phyloP scores from a whole-genome alignment of 2,888 invertebrate species.

The Gymnoscelis rufifasciata region DNA sequence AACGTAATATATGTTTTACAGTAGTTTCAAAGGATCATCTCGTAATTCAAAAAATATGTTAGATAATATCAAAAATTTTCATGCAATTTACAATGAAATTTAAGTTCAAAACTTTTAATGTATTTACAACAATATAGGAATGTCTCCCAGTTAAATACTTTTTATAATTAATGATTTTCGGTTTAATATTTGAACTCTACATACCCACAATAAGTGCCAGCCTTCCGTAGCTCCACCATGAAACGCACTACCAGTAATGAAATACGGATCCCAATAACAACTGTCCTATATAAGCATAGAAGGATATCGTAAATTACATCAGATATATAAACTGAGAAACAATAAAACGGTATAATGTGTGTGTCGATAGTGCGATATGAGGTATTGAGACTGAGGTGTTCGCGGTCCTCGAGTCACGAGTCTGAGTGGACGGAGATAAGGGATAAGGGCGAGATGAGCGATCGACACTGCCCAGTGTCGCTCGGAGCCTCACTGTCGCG shows the following conservation, averaged over 20 bases:
- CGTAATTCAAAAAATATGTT: no score
- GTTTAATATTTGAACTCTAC: constrained; percentile 5
- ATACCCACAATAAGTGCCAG: constrained; percentile 16
- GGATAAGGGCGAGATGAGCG: constrained; percentile 53
- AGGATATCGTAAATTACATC: constrained; percentile 38
- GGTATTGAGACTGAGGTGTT: constrained; percentile 31
- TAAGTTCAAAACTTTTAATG: no score
- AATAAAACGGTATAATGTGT: constrained; percentile 43
- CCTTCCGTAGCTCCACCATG: constrained; percentile 25
- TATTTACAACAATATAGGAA: no score
- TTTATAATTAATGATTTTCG: background rate
- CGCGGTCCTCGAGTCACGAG: constrained; percentile 50
- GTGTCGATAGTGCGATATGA: constrained; percentile 44
- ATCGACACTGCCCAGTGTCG: constrained; percentile 39
- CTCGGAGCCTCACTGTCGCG: constrained; percentile 46
- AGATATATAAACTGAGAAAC: constrained; percentile 30
- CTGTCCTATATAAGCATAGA: constrained; percentile 30
- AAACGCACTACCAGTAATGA: constrained; percentile 31
- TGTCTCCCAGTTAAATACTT: no score
- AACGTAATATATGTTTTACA: no score
- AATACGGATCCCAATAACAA: constrained; percentile 27
- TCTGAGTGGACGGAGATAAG: constrained; percentile 50
- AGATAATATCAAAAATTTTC: no score
- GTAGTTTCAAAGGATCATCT: no score
- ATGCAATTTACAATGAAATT: no score